phyloP scores from a whole-genome alignment of 1,140 invertebrate genomes.

The Campodea augens region DNA sequence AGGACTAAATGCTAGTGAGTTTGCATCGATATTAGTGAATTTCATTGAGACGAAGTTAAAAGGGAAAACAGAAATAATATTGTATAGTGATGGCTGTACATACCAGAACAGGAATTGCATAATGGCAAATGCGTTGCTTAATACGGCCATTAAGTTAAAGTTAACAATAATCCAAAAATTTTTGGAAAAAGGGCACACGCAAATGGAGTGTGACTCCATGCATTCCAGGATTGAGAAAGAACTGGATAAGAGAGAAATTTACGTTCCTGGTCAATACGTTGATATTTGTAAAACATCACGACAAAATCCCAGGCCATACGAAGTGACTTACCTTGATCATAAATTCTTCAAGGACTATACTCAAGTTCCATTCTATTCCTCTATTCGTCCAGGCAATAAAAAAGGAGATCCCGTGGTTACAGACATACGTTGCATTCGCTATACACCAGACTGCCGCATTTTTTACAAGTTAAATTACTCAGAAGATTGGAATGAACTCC shows the following conservation, averaged over 20 bases:
- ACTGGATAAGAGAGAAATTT: not conserved
- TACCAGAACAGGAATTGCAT: conserved; percentile 8
- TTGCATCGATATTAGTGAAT: conserved; percentile 4
- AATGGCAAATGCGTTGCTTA: conserved; percentile 1
- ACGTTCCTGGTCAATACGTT: not conserved
- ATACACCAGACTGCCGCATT: too few relatives aligned
- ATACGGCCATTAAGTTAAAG: not conserved
- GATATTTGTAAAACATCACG: not conserved
- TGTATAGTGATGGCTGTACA: conserved; percentile 10
- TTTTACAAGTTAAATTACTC: too few relatives aligned
- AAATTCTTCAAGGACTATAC: not conserved
- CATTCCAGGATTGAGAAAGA: not conserved
- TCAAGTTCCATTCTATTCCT: not conserved
- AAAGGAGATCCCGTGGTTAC: not conserved
- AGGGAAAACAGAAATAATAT: not conserved
- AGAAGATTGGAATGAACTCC: too few relatives aligned
- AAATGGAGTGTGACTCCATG: not conserved
- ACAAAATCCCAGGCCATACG: not conserved
- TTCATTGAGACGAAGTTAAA: not conserved
- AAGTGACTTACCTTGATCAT: not conserved
- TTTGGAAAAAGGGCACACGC: not conserved
- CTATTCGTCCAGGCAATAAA: not conserved
- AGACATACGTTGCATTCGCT: too few relatives aligned
- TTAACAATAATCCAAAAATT: not conserved
- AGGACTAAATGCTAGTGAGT: conserved; percentile 2